These are phyloP conservation scores for Pseudopipra pipra DNA, from an alignment of 2,113 vertebrate genomes.

Conservation along the genomic window DNA sequence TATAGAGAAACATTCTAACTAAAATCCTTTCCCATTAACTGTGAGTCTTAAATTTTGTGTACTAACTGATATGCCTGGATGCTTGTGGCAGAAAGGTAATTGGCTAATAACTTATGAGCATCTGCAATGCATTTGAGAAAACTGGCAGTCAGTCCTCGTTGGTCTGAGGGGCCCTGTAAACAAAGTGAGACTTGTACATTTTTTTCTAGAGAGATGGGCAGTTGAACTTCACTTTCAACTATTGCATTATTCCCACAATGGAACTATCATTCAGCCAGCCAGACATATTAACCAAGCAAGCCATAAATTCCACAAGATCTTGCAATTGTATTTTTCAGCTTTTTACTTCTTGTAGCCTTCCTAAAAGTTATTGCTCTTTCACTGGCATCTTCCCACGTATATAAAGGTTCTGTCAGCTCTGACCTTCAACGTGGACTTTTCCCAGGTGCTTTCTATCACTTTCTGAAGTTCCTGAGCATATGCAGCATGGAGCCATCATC, in stretches of 20 bases:
- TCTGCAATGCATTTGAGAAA: slow-evolving; percentile 12
- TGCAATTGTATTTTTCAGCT: slow-evolving; percentile 17
- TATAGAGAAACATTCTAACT: background rate
- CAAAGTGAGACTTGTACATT: slow-evolving; percentile 22
- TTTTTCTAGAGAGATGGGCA: slow-evolving; percentile 42
- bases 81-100: slow-evolving; percentile 30
- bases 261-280: slow-evolving; percentile 36
- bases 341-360: slow-evolving; percentile 27
- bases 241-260: slow-evolving; percentile 27
- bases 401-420: slow-evolving; percentile 44
- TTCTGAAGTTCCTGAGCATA: slow-evolving; percentile 3
- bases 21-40: background rate
- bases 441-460: slow-evolving; percentile 4
- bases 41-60: background rate
- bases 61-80: background rate
- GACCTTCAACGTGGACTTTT: slow-evolving; percentile 40
- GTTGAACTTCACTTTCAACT: slow-evolving; percentile 42
- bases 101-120: slow-evolving; percentile 49
- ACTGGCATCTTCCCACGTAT: background rate
- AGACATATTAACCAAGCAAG: slow-evolving; percentile 46
- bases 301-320: slow-evolving; percentile 28
- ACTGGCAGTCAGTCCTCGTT: background rate
- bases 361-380: slow-evolving; percentile 39
- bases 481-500: background rate
- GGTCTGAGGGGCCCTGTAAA: slow-evolving; percentile 11